Percentiles rank a stretch among this genome's conserved stretches.
phyloP scores from a whole-genome alignment of 2,797 vertebrate species.

The Avahi laniger region DNA sequence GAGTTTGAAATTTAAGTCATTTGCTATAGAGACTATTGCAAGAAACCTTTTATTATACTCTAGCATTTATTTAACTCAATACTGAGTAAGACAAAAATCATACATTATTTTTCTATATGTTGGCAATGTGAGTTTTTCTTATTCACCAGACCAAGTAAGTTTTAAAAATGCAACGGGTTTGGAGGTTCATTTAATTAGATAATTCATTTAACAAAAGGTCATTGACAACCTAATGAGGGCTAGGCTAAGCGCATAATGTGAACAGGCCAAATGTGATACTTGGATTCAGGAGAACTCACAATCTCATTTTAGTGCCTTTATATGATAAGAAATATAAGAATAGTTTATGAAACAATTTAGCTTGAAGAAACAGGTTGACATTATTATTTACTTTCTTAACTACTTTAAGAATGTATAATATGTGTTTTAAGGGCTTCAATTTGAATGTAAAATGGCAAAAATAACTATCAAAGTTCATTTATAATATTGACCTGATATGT shows the following conservation, averaged over 20 bases:
- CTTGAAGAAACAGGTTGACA: not conserved
- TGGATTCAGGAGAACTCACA: not conserved
- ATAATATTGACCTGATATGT: slow-evolving; percentile 28
- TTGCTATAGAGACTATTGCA: not conserved
- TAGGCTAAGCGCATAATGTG: not conserved
- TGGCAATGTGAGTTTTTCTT: not conserved
- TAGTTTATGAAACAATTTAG: not conserved
- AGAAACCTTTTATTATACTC: not conserved
- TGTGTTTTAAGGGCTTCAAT: not conserved
- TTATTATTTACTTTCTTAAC: not conserved
- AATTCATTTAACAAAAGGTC: not conserved
- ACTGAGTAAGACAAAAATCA: not conserved
- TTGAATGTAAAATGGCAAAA: slow-evolving; percentile 66
- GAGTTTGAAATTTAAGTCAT: not conserved
- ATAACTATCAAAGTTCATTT: slow-evolving; percentile 51
- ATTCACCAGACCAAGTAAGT: not conserved
- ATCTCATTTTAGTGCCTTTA: not conserved
- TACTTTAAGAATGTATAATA: not conserved
- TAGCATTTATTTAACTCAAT: not conserved
- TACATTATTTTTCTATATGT: not conserved
- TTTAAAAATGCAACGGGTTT: not conserved
- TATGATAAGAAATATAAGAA: not conserved
- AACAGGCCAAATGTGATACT: not conserved
- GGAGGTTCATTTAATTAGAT: not conserved
- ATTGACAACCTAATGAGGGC: not conserved